A percentile compares a stretch with the other conserved stretches of the same genome.
These are phyloP conservation scores for Echinarachnius parma DNA, from an alignment of 53 echinoderm and acorn worm species.

Conservation along the genomic window DNA sequence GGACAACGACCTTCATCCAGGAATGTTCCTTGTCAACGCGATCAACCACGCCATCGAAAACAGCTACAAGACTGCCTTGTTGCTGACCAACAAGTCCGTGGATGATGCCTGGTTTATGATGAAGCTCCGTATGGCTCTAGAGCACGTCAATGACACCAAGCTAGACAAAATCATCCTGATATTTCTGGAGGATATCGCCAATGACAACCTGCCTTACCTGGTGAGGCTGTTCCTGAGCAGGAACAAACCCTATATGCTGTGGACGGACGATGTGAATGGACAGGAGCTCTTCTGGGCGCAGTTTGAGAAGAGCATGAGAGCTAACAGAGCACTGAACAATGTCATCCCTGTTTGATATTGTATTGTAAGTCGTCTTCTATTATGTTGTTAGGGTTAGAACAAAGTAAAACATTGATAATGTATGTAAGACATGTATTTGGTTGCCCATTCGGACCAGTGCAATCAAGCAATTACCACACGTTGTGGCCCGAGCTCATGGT, in stretches of 20 bases:
- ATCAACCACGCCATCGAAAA: slow-evolving; percentile 11
- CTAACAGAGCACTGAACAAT: not conserved
- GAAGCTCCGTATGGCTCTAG: slow-evolving; percentile 23
- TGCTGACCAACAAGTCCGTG: slow-evolving; percentile 17
- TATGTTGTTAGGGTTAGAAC: too few relatives aligned
- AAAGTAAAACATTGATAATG: too few relatives aligned
- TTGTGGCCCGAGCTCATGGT: too few relatives aligned
- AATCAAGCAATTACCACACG: too few relatives aligned
- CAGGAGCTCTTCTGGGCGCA: slow-evolving; percentile 26
- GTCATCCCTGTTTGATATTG: slow-evolving; percentile 1
- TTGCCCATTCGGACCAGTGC: too few relatives aligned
- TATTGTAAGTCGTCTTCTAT: too few relatives aligned
- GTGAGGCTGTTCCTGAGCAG: slow-evolving; percentile 25
- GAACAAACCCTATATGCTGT: slow-evolving; percentile 12
- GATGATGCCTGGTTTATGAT: slow-evolving; percentile 34
- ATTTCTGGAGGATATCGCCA: slow-evolving; percentile 8
- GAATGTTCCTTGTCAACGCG: slow-evolving; percentile 14
- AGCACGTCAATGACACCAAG: slow-evolving; percentile 29
- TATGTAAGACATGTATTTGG: too few relatives aligned
- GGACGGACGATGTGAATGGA: slow-evolving; percentile 11
- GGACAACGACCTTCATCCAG: not conserved
- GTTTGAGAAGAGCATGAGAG: slow-evolving; percentile 18
- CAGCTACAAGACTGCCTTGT: slow-evolving; percentile 27
- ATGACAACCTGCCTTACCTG: slow-evolving; percentile 17
- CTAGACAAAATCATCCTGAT: slow-evolving; percentile 29